Percentiles rank a stretch among this genome's conserved stretches.
These are phyloP conservation scores for Spicauda simplicius DNA, from an alignment of 2,888 invertebrate species.

Conservation along the genomic window DNA sequence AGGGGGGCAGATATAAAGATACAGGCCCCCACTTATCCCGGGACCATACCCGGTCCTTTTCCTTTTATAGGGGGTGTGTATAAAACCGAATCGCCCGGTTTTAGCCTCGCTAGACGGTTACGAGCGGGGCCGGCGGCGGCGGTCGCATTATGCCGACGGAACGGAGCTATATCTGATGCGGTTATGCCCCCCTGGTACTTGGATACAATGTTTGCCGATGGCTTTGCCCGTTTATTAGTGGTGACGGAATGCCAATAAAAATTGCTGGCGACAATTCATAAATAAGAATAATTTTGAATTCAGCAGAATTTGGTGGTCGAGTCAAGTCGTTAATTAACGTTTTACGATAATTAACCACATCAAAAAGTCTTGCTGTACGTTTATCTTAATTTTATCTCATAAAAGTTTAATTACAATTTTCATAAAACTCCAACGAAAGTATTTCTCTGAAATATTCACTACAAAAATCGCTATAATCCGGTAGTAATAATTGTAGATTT, in stretches of 20 bases:
- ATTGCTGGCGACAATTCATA: slow-evolving; percentile 49
- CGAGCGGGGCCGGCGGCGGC: slow-evolving; percentile 78
- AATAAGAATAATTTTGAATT: background rate
- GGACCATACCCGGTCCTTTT: slow-evolving; percentile 83
- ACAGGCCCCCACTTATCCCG: slow-evolving; percentile 83
- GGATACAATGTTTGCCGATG: slow-evolving; percentile 71
- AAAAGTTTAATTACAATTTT: background rate
- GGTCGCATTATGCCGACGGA: slow-evolving; percentile 52
- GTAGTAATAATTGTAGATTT: background rate
- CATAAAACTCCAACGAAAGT: background rate
- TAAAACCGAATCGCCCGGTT: slow-evolving; percentile 84
- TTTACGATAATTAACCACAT: background rate
- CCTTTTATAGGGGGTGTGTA: slow-evolving; percentile 85
- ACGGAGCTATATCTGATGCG: slow-evolving; percentile 75
- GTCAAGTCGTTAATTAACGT: background rate
- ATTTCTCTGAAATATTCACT: background rate
- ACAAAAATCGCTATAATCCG: background rate
- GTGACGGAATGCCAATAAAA: slow-evolving; percentile 53
- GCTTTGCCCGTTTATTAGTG: slow-evolving; percentile 63
- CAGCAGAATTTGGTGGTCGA: background rate
- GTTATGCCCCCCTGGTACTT: slow-evolving; percentile 74
- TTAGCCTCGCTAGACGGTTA: slow-evolving; percentile 83
- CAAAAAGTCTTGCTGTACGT: background rate
- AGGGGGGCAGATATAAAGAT: slow-evolving; percentile 83
- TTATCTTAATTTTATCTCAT: background rate